A percentile compares a stretch with the other conserved stretches of the same genome.
phyloP scores from a whole-genome alignment of 1,140 invertebrate genomes.

The Harlomillsia oculata region DNA sequence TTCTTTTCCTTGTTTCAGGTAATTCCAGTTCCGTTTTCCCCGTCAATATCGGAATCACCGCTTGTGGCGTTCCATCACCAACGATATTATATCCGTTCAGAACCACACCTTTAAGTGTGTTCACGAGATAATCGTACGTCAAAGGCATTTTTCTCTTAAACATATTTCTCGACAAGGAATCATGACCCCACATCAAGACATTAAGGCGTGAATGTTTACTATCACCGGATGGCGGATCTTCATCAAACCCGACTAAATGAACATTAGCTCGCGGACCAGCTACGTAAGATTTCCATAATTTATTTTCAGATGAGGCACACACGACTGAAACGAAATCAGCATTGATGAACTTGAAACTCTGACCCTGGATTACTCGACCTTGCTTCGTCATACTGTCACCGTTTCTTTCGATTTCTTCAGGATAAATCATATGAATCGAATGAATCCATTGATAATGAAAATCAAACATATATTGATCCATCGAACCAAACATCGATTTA shows the following conservation, averaged over 20 bases:
- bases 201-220: slow-evolving; percentile 52
- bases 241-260: not conserved
- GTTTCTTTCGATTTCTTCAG: slow-evolving; percentile 50
- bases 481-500: not conserved
- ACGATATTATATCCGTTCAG: slow-evolving; percentile 83
- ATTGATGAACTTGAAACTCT: slow-evolving; percentile 48
- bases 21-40: slow-evolving; percentile 78
- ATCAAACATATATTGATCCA: no score
- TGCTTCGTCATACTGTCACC: slow-evolving; percentile 48
- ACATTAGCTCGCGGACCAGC: slow-evolving; percentile 1
- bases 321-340: slow-evolving; percentile 57
- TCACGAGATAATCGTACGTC: slow-evolving; percentile 62
- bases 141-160: slow-evolving; percentile 77
- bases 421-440: no score
- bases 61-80: slow-evolving; percentile 88
- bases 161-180: slow-evolving; percentile 76
- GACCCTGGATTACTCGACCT: slow-evolving; percentile 44
- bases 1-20: slow-evolving; percentile 70
- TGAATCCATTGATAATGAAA: no score
- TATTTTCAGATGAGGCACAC: slow-evolving; percentile 43
- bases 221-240: not conserved
- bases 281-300: slow-evolving; percentile 11
- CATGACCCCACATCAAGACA: slow-evolving; percentile 81
- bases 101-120: slow-evolving; percentile 57
- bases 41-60: slow-evolving; percentile 79